Percentiles rank a stretch among this genome's conserved stretches.
phyloP scores from a whole-genome alignment of 2,888 invertebrate species.

The Amblyjoppa fuscipennis region DNA sequence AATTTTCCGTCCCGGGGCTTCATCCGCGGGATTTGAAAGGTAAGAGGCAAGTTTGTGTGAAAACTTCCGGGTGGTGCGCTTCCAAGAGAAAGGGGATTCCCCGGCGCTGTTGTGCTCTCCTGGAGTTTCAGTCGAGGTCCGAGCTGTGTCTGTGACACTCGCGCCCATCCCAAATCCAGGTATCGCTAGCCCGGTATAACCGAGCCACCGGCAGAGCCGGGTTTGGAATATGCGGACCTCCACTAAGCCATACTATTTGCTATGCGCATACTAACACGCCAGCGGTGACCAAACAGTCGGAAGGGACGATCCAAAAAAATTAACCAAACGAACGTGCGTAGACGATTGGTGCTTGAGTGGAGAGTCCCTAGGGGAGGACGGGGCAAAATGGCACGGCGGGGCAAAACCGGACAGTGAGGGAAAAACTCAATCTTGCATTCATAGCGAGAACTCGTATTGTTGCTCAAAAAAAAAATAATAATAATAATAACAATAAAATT shows the following conservation, averaged over 20 bases:
- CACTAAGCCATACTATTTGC: neutral
- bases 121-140: neutral
- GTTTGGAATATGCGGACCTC: neutral
- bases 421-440: too few relatives aligned
- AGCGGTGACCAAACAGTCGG: neutral
- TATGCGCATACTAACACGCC: neutral
- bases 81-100: neutral
- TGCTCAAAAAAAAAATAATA: too few relatives aligned
- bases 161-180: constrained; percentile 15
- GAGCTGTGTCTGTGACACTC: constrained; percentile 21
- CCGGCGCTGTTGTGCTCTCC: neutral
- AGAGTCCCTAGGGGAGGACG: too few relatives aligned
- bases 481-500: too few relatives aligned
- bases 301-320: neutral
- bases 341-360: too few relatives aligned
- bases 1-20: constrained; percentile 50
- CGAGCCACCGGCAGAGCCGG: constrained; percentile 36
- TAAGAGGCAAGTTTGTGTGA: constrained; percentile 49
- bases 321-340: neutral
- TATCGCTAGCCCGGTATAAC: constrained; percentile 45
- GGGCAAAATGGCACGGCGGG: too few relatives aligned
- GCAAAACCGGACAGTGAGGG: too few relatives aligned
- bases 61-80: neutral
- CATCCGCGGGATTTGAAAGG: constrained; percentile 35
- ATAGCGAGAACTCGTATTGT: too few relatives aligned